Percentiles rank a stretch among this genome's conserved stretches.
These are phyloP conservation scores for Nesoenas mayeri DNA, from an alignment of 2,113 vertebrate species.

Conservation along the genomic window DNA sequence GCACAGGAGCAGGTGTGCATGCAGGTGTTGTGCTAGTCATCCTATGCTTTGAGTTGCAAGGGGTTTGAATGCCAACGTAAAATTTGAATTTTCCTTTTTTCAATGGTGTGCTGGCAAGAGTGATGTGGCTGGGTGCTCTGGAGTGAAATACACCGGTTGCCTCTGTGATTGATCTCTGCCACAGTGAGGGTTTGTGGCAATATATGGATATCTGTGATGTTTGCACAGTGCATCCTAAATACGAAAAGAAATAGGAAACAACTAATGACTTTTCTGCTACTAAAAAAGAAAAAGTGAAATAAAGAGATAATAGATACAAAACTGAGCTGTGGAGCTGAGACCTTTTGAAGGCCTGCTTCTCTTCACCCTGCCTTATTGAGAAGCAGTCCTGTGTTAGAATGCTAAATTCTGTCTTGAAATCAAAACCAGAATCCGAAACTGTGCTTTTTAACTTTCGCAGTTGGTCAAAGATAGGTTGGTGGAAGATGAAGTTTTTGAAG, in stretches of 20 bases:
- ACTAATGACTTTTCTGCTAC: not conserved
- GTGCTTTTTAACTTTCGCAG: not conserved
- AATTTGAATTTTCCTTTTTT: not conserved
- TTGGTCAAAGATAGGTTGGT: not conserved
- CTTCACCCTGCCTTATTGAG: accelerated
- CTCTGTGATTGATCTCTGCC: not conserved
- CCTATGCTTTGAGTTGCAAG: not conserved
- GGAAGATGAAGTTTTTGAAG: not conserved
- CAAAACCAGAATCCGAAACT: conserved; percentile 48
- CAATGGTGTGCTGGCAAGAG: not conserved
- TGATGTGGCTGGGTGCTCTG: not conserved
- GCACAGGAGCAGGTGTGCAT: accelerated
- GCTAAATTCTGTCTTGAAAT: not conserved
- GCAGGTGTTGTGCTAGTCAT: accelerated
- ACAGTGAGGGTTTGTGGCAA: not conserved
- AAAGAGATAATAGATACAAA: not conserved
- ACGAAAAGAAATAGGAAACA: not conserved
- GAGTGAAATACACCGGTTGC: accelerated
- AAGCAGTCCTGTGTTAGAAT: not conserved
- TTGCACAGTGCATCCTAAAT: not conserved
- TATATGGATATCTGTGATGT: not conserved
- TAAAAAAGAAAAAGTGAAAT: not conserved
- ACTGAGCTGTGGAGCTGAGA: not conserved
- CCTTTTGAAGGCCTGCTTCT: not conserved
- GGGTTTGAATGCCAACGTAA: not conserved